Conservation (phyloP, 2,113 vertebrate species). For the Steatornis caripensis region DNA sequence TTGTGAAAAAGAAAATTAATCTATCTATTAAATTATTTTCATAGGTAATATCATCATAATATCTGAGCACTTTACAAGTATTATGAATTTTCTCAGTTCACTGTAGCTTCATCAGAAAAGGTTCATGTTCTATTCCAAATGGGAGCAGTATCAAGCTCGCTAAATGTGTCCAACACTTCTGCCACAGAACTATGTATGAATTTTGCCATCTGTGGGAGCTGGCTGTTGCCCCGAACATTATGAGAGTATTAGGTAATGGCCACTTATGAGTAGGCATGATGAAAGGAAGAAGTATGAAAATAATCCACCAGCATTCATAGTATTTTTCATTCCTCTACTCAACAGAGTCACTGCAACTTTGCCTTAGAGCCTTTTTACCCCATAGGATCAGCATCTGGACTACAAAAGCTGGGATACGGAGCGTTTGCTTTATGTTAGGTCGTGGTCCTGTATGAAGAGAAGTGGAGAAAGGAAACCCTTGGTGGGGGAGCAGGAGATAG, state of each 20-base stretch:
- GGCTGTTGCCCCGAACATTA: background rate
- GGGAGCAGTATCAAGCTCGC: background rate
- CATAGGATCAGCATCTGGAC: background rate
- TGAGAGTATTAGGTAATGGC: background rate
- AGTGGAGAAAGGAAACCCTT: background rate
- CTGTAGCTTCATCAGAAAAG: background rate
- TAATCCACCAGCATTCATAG: background rate
- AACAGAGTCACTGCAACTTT: background rate
- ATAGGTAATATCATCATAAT: background rate
- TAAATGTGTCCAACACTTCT: background rate
- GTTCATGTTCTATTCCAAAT: background rate
- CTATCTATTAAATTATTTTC: background rate
- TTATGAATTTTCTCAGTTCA: background rate
- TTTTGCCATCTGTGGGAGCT: background rate
- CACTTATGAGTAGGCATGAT: background rate
- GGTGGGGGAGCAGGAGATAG: background rate
- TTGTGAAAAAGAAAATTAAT: background rate
- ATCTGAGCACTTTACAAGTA: background rate
- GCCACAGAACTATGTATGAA: background rate
- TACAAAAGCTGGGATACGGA: background rate
- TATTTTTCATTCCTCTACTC: background rate
- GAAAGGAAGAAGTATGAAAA: background rate
- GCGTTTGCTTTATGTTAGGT: background rate
- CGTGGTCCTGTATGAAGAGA: background rate
- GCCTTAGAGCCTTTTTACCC: background rate